Evolutionary conservation across 2,888 invertebrate genomes (phyloP), one percentile per base, ranked within the genome.

Genomic region (Pyrrhosoma nymphula): DNA sequence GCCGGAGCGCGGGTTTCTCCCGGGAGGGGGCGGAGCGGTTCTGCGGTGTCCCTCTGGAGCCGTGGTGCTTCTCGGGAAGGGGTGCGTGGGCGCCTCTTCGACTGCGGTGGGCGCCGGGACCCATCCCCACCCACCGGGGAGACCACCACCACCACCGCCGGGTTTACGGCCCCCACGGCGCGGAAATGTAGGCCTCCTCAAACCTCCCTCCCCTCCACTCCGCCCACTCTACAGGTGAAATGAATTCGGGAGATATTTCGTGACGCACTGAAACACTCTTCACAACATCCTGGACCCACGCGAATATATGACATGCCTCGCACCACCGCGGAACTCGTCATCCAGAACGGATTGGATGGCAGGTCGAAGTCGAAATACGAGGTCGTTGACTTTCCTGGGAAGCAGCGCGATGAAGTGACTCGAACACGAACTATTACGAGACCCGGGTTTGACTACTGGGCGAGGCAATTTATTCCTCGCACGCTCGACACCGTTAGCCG

Each of bases 311-410:
- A 20, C 18, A 16, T 60, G 60, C 16, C 3, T 56, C 56, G 16
- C 56, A 60, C 1, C 82, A 82, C 12, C 35, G 14, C 35, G 30
- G 14, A 82, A 82, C 35, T n/a, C 30, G 30, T 35, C 82, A 35
- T 82, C 82, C 30, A 82, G 82, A 35, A 35, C 82, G 82, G 35
- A 82, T 26, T n/a, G 69, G 20, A 47, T n/a, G n/a, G 60, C 60
- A 60, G 16, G 60, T 12, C 20, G 16, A 20, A 60, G 60, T 20
- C 60, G 60, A 60, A 47, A 47, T 8, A 8, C 20, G 82, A 82
- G 82, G 82, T 82, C 26, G 82, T 82, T 82, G 82, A 82, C 82
- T 35, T 82, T 82, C 16, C 35, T 35, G 82, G 82, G 82, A 82
- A 82, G 16, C 35, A 30, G 82, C 14, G 35, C 30, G 12, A 82